These are phyloP conservation scores for Acanthurus lineatus DNA, from an alignment of 2,797 vertebrate genomes.

Conservation along the genomic window DNA sequence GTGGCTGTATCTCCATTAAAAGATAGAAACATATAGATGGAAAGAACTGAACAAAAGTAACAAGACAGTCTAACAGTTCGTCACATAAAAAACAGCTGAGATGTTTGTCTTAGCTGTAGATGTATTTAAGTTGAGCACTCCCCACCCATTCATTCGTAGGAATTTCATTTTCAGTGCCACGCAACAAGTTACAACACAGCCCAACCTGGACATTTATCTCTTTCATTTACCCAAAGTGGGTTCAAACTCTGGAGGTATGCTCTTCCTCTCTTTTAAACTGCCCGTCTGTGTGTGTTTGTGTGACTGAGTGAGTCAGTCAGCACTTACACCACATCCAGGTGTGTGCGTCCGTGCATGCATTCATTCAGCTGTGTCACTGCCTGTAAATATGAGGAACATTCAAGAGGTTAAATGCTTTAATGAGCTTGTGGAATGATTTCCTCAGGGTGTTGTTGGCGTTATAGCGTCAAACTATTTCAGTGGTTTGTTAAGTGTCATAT, in stretches of 20 bases:
- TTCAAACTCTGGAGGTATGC: slow-evolving; percentile 28
- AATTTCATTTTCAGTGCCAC: slow-evolving; percentile 35
- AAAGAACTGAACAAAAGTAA: not conserved
- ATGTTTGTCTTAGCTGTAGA: slow-evolving; percentile 17
- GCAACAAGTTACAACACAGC: slow-evolving; percentile 68
- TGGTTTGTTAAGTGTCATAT: slow-evolving; percentile 3
- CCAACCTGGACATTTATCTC: slow-evolving; percentile 12
- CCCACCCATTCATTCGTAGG: slow-evolving; percentile 10
- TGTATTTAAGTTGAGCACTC: not conserved
- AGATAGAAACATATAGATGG: not conserved
- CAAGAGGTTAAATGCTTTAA: slow-evolving; percentile 59
- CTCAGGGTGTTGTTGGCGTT: slow-evolving; percentile 13
- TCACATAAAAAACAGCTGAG: not conserved
- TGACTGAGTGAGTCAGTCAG: slow-evolving; percentile 27
- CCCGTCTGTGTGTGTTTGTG: not conserved
- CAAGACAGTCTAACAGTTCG: not conserved
- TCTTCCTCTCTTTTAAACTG: slow-evolving; percentile 10
- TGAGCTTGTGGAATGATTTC: slow-evolving; percentile 55
- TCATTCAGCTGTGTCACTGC: slow-evolving; percentile 47
- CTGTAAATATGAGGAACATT: slow-evolving; percentile 49
- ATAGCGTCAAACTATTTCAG: slow-evolving; percentile 15
- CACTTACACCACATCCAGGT: slow-evolving; percentile 34
- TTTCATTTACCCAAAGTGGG: slow-evolving; percentile 30
- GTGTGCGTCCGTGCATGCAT: slow-evolving; percentile 5
- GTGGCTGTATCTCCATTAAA: too few relatives aligned